A percentile compares a stretch with the other conserved stretches of the same genome.
phyloP scores from a whole-genome alignment of 2,113 vertebrate species.

The Pachycephala philippinensis region DNA sequence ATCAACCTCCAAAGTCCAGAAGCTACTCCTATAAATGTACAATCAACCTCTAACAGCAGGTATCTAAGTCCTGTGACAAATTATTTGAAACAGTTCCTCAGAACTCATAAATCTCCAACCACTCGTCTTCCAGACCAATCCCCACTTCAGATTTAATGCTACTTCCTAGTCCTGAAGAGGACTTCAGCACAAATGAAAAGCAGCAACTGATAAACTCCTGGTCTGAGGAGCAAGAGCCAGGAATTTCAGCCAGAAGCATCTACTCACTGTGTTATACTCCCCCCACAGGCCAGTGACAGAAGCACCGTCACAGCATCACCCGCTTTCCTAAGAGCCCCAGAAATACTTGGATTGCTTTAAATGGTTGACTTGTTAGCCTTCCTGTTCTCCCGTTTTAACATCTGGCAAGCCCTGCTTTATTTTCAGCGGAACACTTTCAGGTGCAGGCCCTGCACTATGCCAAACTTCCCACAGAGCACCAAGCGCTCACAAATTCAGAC shows the following conservation, averaged over 20 bases:
- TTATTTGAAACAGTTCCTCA: neutral
- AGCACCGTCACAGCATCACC: neutral
- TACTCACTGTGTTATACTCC: neutral
- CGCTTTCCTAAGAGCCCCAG: neutral
- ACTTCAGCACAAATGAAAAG: neutral
- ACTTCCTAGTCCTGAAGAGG: neutral
- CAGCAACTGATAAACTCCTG: neutral
- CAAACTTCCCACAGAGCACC: neutral
- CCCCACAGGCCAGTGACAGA: neutral
- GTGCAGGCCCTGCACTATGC: accelerated
- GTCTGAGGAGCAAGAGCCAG: neutral
- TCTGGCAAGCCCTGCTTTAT: neutral
- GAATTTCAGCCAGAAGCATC: neutral
- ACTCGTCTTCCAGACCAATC: neutral
- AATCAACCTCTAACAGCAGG: neutral
- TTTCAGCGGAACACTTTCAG: neutral
- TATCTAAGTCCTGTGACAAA: neutral
- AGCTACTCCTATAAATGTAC: neutral
- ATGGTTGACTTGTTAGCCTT: neutral
- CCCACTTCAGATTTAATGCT: neutral
- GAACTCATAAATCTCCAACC: neutral
- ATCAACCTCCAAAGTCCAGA: neutral
- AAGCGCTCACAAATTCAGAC: neutral
- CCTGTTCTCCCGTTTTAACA: neutral
- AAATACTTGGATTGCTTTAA: neutral